phyloP scores from a whole-genome alignment of 1,140 invertebrate genomes.

The Zaprionus vittiger region DNA sequence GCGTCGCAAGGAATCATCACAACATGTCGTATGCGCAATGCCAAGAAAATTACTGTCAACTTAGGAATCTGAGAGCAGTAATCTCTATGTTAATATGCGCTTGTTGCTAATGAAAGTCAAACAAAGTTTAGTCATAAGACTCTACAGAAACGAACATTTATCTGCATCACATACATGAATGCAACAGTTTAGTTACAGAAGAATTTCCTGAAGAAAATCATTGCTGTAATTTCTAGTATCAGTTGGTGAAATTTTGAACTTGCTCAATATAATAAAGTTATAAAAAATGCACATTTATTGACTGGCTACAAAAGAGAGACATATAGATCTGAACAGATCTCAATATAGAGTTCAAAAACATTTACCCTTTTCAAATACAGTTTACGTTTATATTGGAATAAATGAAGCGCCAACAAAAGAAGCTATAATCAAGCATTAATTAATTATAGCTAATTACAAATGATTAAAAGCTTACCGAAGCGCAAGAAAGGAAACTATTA shows the following conservation, averaged over 20 bases:
- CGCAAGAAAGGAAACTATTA: conserved; percentile 17
- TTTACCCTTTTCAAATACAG: background rate
- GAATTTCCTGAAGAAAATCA: too few relatives aligned
- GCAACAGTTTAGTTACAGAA: too few relatives aligned
- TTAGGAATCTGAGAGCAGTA: too few relatives aligned
- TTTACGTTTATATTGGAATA: background rate
- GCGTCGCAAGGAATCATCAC: conserved; percentile 40
- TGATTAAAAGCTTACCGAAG: conserved; percentile 32
- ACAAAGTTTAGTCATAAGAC: too few relatives aligned
- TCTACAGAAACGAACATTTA: too few relatives aligned
- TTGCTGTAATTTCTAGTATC: too few relatives aligned
- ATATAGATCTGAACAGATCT: background rate
- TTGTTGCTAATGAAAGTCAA: too few relatives aligned
- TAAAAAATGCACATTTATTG: background rate
- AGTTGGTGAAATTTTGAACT: too few relatives aligned
- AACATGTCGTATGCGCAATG: conserved; percentile 40
- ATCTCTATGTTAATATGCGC: too few relatives aligned
- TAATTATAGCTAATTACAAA: conserved; percentile 9
- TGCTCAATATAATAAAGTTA: too few relatives aligned
- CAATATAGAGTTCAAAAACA: background rate
- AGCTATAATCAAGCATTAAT: background rate
- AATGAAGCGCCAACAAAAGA: conserved; percentile 16
- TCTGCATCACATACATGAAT: too few relatives aligned
- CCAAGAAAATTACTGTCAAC: background rate
- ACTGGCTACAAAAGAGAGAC: background rate